phyloP scores from a whole-genome alignment of 2,797 vertebrate species.

The Takifugu rubripes region DNA sequence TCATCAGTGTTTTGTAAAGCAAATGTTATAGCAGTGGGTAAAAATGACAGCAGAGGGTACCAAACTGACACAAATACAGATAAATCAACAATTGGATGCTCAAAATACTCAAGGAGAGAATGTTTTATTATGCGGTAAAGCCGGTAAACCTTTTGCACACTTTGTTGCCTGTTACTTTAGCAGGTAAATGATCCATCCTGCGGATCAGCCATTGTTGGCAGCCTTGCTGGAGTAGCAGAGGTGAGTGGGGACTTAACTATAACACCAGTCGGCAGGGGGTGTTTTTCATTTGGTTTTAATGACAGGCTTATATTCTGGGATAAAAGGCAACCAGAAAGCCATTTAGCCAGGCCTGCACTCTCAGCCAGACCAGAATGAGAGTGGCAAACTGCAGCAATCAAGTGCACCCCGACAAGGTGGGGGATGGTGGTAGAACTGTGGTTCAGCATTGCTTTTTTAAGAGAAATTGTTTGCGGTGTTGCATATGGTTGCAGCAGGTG shows the following conservation, averaged over 20 bases:
- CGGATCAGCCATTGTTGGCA: conserved; percentile 51
- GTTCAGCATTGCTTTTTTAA: neutral
- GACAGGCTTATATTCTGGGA: conserved; percentile 63
- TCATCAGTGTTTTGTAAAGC: neutral
- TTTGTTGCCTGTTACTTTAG: conserved; percentile 40
- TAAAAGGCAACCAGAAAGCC: conserved; percentile 54
- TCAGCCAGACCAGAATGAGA: conserved; percentile 52
- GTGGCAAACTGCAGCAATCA: conserved; percentile 44
- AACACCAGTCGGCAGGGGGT: conserved; percentile 7
- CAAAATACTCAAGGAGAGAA: neutral
- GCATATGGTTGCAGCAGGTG: neutral
- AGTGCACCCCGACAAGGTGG: neutral
- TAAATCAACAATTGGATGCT: no score
- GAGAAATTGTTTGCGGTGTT: no score
- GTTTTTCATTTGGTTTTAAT: conserved; percentile 68
- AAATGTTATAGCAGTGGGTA: neutral
- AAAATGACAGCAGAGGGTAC: conserved; percentile 5
- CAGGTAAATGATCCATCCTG: conserved; percentile 23
- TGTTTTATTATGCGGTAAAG: conserved; percentile 54
- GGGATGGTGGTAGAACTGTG: neutral
- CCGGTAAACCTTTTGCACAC: conserved; percentile 43
- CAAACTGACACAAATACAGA: neutral
- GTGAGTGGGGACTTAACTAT: conserved; percentile 30
- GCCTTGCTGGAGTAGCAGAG: conserved; percentile 59
- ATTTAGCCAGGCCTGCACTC: conserved; percentile 51